Conservation (phyloP, 2,113 vertebrate genomes). For the Oreochromis aureus region DNA sequence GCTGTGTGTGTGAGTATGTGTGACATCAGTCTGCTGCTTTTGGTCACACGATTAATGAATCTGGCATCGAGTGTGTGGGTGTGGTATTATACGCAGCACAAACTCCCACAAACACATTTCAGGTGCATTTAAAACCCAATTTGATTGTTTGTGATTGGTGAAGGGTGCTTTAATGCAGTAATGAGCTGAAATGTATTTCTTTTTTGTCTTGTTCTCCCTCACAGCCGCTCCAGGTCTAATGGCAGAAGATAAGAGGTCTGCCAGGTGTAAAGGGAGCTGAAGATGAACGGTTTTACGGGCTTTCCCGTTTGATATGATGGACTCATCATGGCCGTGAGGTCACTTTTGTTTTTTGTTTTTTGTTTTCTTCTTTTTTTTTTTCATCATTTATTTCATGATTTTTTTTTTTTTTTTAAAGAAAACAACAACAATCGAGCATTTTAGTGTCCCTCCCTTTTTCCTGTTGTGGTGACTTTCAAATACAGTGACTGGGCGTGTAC, state of each 20-base stretch:
- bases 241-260: slow-evolving; percentile 82
- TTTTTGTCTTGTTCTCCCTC: not conserved
- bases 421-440: slow-evolving; percentile 29
- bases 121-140: not conserved
- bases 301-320: slow-evolving; percentile 36
- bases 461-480: slow-evolving; percentile 7
- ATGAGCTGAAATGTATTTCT: not conserved
- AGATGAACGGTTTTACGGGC: slow-evolving; percentile 21
- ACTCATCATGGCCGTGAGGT: slow-evolving; percentile 21
- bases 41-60: not conserved
- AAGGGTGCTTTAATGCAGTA: not conserved
- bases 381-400: not conserved
- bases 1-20: not conserved
- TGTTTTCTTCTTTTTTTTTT: not conserved
- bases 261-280: slow-evolving; percentile 20
- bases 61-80: not conserved
- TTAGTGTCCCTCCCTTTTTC: slow-evolving; percentile 47
- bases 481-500: slow-evolving; percentile 31
- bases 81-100: not conserved
- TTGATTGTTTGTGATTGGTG: not conserved
- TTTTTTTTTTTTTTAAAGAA: not conserved
- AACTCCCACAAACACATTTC: not conserved
- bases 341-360: slow-evolving; percentile 1
- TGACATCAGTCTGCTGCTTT: not conserved
- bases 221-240: slow-evolving; percentile 93